Evolutionary conservation across 2,888 invertebrate species (phyloP).

Genomic region (Sarcophaga caerulescens): DNA sequence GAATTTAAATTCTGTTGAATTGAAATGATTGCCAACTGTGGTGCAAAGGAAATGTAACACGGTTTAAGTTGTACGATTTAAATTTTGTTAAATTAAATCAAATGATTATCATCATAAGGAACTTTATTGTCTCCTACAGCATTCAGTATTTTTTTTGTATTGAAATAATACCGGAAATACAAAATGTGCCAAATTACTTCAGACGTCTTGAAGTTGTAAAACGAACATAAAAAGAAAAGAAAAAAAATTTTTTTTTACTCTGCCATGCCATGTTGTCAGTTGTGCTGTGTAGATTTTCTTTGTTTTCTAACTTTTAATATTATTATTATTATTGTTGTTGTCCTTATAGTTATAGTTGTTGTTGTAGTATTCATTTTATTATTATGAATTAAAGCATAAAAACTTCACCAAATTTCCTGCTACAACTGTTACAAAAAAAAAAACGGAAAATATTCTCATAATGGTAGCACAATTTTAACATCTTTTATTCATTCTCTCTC

Average conservation of each 20-base stretch:
- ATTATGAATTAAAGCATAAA: conserved; percentile 10
- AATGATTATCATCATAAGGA: too few species aligned
- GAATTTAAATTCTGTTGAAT: too few species aligned
- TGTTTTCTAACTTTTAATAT: neutral
- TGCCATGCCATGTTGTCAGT: neutral
- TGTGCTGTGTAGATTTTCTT: neutral
- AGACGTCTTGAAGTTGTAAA: conserved; percentile 27
- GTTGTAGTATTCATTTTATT: neutral
- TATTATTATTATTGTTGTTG: too few species aligned
- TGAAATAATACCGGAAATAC: too few species aligned
- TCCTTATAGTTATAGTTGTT: neutral
- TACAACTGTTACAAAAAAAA: conserved; percentile 15
- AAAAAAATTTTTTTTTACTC: neutral
- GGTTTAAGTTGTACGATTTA: too few species aligned
- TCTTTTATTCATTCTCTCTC: too few species aligned
- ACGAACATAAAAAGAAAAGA: neutral
- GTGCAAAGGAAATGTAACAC: too few species aligned
- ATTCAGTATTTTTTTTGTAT: too few species aligned
- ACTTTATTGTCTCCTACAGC: too few species aligned
- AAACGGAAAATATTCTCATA: neutral
- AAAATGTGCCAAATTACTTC: conserved; percentile 8
- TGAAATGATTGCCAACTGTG: too few species aligned
- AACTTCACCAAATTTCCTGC: conserved; percentile 42
- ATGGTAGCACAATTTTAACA: too few species aligned
- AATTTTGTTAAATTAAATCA: too few species aligned